Evolutionary conservation across 2,888 invertebrate species (phyloP).

Genomic region (Noctua pronuba): DNA sequence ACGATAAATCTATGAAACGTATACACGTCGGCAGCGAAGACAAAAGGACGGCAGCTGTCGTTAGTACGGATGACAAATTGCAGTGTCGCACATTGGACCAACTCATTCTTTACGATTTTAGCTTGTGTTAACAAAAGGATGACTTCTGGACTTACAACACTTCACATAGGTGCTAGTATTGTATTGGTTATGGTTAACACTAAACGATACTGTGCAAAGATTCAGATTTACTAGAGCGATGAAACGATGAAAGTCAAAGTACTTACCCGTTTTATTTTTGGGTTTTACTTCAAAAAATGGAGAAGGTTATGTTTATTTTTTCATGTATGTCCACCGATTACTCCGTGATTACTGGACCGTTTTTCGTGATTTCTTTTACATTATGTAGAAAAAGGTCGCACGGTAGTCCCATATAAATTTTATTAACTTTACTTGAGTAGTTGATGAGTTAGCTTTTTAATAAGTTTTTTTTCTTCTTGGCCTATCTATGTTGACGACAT

Average conservation of each 20-base stretch:
- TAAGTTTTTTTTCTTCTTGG: no score
- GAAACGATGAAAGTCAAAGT: background rate
- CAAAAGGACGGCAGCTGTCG: conserved; percentile 80
- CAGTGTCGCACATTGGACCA: conserved; percentile 66
- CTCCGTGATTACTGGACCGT: no score
- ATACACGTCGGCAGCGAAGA: conserved; percentile 66
- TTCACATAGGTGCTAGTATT: background rate
- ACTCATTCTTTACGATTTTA: conserved; percentile 42
- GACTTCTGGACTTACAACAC: conserved; percentile 13
- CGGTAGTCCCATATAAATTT: no score
- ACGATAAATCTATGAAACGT: conserved; percentile 64
- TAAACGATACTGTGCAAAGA: background rate
- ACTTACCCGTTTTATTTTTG: background rate
- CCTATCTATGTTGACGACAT: no score
- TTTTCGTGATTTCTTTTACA: no score
- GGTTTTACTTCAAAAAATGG: no score
- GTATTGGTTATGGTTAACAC: background rate
- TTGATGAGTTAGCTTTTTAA: no score
- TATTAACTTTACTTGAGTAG: no score
- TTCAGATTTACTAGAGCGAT: background rate
- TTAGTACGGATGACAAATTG: conserved; percentile 81
- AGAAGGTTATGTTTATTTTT: no score
- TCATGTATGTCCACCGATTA: no score
- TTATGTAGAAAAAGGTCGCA: no score
- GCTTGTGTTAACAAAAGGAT: conserved; percentile 13